A percentile compares a stretch with the other conserved stretches of the same genome.
phyloP scores from a whole-genome alignment of 1,140 invertebrate species.

The Halyomorpha halys region DNA sequence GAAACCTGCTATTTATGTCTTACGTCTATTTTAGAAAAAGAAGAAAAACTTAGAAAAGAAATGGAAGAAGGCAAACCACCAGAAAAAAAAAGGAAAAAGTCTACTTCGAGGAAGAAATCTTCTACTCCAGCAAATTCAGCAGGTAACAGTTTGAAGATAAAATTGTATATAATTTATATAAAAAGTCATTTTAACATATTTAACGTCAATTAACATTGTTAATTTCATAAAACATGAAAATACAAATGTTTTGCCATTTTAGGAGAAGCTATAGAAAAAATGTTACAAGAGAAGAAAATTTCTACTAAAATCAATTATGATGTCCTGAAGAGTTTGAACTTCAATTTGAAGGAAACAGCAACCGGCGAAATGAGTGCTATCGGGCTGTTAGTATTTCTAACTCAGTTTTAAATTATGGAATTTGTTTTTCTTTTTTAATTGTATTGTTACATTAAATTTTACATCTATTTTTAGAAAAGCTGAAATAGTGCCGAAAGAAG shows the following conservation, averaged over 20 bases:
- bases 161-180: slow-evolving; percentile 3
- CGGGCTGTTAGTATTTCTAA: slow-evolving; percentile 8
- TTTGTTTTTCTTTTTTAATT: neutral
- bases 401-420: no score
- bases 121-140: slow-evolving; percentile 63
- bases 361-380: slow-evolving; percentile 26
- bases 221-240: no score
- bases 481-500: slow-evolving; percentile 23
- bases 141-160: slow-evolving; percentile 34
- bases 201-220: no score
- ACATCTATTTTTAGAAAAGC: slow-evolving; percentile 16
- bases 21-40: slow-evolving; percentile 50
- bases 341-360: slow-evolving; percentile 40
- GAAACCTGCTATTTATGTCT: no score
- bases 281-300: slow-evolving; percentile 88
- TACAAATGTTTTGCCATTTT: neutral
- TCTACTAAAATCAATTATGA: slow-evolving; percentile 97
- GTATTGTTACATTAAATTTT: neutral
- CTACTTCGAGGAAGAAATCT: slow-evolving; percentile 47
- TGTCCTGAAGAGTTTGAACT: slow-evolving; percentile 73
- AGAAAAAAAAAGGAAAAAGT: slow-evolving; percentile 55
- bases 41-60: slow-evolving; percentile 61
- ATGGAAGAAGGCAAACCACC: slow-evolving; percentile 63
- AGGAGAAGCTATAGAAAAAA: slow-evolving; percentile 87
- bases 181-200: neutral